Base-by-base conservation (phyloP, 2,113 vertebrate genomes). In the Tichodroma muraria region DNA sequence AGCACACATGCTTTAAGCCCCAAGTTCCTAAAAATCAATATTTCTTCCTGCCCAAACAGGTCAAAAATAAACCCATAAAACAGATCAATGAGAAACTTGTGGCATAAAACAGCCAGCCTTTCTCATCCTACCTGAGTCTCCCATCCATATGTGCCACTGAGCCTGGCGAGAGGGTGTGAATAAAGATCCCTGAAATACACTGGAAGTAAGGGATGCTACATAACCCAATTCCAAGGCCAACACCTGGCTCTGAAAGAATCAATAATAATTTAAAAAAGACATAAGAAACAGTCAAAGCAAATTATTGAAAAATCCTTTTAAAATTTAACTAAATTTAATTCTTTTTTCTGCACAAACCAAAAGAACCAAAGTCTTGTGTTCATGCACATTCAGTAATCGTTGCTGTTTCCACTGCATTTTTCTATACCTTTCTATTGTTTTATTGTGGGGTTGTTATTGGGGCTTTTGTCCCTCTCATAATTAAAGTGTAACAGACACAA, bases 101-200 rank as follows among this genome's bases (percentile, higher is more conserved):
- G 19, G 18, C n/a, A 22, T 57, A 37, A 70, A 19, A 44, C 50
- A 80, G 52, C 38, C n/a, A 57, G 9, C 19, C 9, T 57, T 77
- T 73, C 28, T 70, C 35, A 23, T 86, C 96, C 8, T 97, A 98
- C 98, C 98, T 98, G 85, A 99, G 98, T 37, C 98, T 97, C 19
- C 98, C 98, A 8, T 99, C 99, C 98, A 99, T 98, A 72, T 99
- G 99, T 2, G 99, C 99, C 86, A 99, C 98, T 1, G 99, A 99
- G 35, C 99, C 99, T 3, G 99, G 99, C 0, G 99, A 99, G 18
- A 99, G 98, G 3, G 98, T 98, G 84, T 99, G 99, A 42, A 99
- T 98, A 87, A 99, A 99, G 93, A 99, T 98, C 50, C 98, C 98
- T 1, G 99, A 98, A 88, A 98, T 98, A 50, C 98, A 98, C 20